Base-by-base conservation (phyloP, 2,113 vertebrate genomes). In the Oxyruncus cristatus region DNA sequence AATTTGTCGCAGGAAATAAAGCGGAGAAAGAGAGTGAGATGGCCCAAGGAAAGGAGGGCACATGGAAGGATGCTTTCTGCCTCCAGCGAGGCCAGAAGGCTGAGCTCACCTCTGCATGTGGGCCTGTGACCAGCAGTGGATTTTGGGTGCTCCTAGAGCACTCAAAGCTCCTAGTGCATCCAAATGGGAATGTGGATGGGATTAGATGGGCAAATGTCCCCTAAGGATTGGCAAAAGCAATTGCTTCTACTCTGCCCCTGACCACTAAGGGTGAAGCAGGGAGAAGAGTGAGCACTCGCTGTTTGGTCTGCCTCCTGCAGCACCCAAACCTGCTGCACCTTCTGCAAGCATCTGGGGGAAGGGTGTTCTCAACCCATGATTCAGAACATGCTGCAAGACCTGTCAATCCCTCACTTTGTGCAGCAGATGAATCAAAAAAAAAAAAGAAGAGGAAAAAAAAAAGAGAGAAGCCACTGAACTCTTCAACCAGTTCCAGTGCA, bases 71-170 rank as follows among this genome's bases (percentile, higher is more conserved):
- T n/a, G 68, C 58, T 56, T 68, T 82, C 58, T 24, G 8, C 53
- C 53, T 59, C 63, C 49, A 41, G 32, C 0, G 1, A 30, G 42
- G 68, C 32, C 2, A 0, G 37, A 47, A 20, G 15, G 8, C 44
- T 42, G 49, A 58, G 28, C 16, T 77, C 68, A 32, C 17, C 39
- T 78, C 61, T 1, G 3, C 28, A 4, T 0, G 0, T 0, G 1
- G 11, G 15, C 9, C 39, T 47, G 8, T 30, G 26, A 59, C 24
- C 50, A 33, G 61, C 2, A 0, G 12, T 0, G 0, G 52, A 39
- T 72, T 85, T 78, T 0, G 6, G 61, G 27, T 28, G 16, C 52
- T 65, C 47, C 62, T 8, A 12, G 50, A 62, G 70, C 26, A 26
- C n/a, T n/a, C n/a, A n/a, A n/a, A n/a, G n/a, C n/a, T n/a, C n/a